Conservation (phyloP, 2,113 vertebrate species). For the Pagrus major region DNA sequence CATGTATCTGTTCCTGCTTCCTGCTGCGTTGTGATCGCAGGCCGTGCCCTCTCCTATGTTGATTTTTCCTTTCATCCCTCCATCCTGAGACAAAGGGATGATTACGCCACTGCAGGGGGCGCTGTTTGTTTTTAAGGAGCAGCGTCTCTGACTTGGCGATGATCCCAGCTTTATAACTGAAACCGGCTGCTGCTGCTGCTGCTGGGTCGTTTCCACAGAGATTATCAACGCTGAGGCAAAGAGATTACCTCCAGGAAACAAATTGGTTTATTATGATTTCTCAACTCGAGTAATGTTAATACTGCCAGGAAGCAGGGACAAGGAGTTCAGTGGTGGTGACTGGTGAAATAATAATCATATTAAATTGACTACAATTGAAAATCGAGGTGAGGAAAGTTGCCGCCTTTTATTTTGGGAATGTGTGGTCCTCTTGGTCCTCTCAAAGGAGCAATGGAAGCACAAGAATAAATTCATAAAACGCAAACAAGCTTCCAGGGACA, state of each 20-base stretch:
- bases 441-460: background rate
- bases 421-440: background rate
- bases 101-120: conserved; percentile 46
- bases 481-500: conserved; percentile 16
- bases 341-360: conserved; percentile 5
- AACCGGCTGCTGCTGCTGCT: conserved; percentile 37
- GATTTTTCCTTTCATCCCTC: conserved; percentile 31
- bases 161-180: conserved; percentile 44
- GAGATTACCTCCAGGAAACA: conserved; percentile 66
- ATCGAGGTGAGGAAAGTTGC: background rate
- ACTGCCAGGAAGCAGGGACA: conserved; percentile 10
- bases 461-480: conserved; percentile 10
- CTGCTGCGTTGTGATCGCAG: conserved; percentile 15
- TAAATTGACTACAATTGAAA: conserved; percentile 6
- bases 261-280: conserved; percentile 66
- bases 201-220: conserved; percentile 57
- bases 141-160: conserved; percentile 29
- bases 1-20: background rate
- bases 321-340: conserved; percentile 16
- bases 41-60: conserved; percentile 1
- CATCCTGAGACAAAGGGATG: conserved; percentile 50
- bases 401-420: background rate
- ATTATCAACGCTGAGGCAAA: conserved; percentile 53
- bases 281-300: conserved; percentile 43
- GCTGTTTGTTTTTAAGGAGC: conserved; percentile 50